phyloP scores from a whole-genome alignment of 35 echinoderm and acorn worm genomes.

The Ophiothrix spiculata region DNA sequence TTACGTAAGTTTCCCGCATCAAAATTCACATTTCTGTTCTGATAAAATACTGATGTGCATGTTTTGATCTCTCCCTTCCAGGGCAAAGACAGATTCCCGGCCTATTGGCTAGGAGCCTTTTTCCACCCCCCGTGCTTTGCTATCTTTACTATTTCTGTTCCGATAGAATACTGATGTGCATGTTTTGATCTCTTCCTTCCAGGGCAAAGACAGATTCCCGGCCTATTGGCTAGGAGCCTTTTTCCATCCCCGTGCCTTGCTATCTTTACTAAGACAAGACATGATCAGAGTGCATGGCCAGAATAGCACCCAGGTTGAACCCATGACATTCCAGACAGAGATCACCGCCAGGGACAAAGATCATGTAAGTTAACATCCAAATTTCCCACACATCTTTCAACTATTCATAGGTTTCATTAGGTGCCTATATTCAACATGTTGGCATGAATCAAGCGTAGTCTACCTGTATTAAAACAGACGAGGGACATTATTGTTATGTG shows the following conservation, averaged over 20 bases:
- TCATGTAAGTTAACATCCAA: constrained; percentile 65
- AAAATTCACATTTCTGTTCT: neutral
- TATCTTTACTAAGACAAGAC: constrained; percentile 85
- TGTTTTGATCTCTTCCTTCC: constrained; percentile 3
- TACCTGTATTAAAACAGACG: no score
- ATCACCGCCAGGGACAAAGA: constrained; percentile 97
- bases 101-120: constrained; percentile 93
- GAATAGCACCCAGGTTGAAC: constrained; percentile 70
- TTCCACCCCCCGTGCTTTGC: constrained; percentile 80
- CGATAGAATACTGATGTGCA: no score
- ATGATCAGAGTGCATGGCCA: constrained; percentile 63
- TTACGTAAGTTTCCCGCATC: neutral
- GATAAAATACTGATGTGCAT: no score
- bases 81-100: constrained; percentile 93
- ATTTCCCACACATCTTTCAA: no score
- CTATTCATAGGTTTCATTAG: no score
- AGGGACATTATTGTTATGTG: no score
- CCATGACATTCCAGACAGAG: constrained; percentile 90
- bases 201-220: constrained; percentile 94
- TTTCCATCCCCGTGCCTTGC: constrained; percentile 78
- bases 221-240: constrained; percentile 95
- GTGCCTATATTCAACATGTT: no score
- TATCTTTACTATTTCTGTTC: constrained; percentile 29
- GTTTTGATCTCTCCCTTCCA: constrained; percentile 23
- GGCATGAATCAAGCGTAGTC: no score